Evolutionary conservation across 2,888 invertebrate species (phyloP).

Genomic region (Machimus atricapillus): DNA sequence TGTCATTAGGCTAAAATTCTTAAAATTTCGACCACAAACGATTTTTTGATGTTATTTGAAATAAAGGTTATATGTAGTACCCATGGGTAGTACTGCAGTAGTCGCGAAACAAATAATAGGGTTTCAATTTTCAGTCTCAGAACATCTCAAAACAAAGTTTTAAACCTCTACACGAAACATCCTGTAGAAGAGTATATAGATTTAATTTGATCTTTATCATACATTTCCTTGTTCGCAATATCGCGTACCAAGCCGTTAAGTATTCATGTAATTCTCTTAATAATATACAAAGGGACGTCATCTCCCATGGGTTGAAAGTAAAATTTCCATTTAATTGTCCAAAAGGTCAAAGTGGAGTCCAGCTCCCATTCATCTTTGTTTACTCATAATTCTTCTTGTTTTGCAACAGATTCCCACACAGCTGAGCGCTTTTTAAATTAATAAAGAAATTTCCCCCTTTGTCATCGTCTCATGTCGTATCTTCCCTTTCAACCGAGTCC

Average conservation of each 20-base stretch:
- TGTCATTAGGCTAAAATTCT: too few relatives aligned
- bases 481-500: neutral
- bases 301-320: neutral
- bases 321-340: neutral
- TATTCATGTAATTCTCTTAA: neutral
- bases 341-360: neutral
- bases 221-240: neutral
- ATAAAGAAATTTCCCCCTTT: neutral
- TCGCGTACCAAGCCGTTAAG: neutral
- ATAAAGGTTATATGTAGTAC: too few relatives aligned
- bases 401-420: neutral
- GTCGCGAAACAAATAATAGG: too few relatives aligned
- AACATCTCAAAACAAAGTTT: too few relatives aligned
- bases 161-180: too few relatives aligned
- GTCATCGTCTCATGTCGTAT: neutral
- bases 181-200: neutral
- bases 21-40: too few relatives aligned
- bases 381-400: neutral
- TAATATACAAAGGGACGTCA: neutral
- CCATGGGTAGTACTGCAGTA: too few relatives aligned
- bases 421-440: neutral
- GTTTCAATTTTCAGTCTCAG: too few relatives aligned
- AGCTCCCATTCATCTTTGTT: neutral
- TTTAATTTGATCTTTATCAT: neutral
- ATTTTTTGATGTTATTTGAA: too few relatives aligned